Percentiles rank a stretch among this genome's conserved stretches.
Conservation (phyloP, 2,888 invertebrate species). For the Philaethria dido region DNA sequence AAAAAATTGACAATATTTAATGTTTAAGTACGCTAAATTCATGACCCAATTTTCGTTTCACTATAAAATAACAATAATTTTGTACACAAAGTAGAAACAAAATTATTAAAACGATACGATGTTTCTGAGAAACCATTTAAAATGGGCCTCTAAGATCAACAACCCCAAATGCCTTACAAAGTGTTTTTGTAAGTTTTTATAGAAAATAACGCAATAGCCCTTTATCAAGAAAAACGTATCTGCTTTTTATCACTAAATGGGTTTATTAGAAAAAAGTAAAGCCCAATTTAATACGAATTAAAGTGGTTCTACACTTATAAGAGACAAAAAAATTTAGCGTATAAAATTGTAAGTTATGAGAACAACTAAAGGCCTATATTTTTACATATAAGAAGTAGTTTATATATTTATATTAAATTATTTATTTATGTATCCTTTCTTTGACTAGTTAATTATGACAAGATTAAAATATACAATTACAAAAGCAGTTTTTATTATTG, state of each 20-base stretch:
- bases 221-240: background rate
- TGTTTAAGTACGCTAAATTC: background rate
- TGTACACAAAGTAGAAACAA: background rate
- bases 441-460: background rate
- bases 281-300: background rate
- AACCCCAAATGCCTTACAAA: conserved; percentile 5
- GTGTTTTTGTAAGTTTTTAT: background rate
- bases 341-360: no score
- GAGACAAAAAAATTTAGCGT: background rate
- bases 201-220: background rate
- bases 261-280: conserved; percentile 2
- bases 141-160: conserved; percentile 16
- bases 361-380: no score
- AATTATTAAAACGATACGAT: background rate
- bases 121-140: conserved; percentile 17
- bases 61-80: background rate
- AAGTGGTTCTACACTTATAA: background rate
- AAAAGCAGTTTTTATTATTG: background rate
- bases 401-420: no score
- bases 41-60: conserved; percentile 3
- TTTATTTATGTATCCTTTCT: no score
- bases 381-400: no score
- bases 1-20: background rate
- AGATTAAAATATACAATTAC: background rate
- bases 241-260: conserved; percentile 12